Percentiles rank a stretch among this genome's conserved stretches.
phyloP scores from a whole-genome alignment of 2,888 invertebrate species.

The Pheosia gnoma region DNA sequence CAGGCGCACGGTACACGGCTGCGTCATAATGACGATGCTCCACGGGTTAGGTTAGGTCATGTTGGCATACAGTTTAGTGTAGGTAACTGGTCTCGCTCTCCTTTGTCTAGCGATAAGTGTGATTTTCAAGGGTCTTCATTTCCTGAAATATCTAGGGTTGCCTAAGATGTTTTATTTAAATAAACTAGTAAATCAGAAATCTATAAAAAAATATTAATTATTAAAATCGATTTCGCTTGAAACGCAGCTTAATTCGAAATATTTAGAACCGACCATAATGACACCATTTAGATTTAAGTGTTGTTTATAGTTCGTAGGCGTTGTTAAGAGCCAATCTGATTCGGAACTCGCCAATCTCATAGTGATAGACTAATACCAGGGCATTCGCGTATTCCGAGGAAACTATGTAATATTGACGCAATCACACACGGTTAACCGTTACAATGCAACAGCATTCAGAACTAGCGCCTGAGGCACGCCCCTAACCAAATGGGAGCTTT shows the following conservation, averaged over 20 bases:
- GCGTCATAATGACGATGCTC: slow-evolving; percentile 57
- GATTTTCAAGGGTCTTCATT: background rate
- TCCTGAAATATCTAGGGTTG: background rate
- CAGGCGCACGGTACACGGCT: slow-evolving; percentile 30
- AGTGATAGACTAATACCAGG: slow-evolving; percentile 45
- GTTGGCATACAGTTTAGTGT: slow-evolving; percentile 29
- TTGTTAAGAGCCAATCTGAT: slow-evolving; percentile 33
- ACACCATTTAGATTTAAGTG: slow-evolving; percentile 35
- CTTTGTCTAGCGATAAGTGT: background rate
- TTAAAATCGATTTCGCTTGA: slow-evolving; percentile 4
- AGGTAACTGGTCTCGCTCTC: slow-evolving; percentile 20
- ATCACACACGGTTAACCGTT: slow-evolving; percentile 62
- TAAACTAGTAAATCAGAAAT: background rate
- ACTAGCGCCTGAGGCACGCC: slow-evolving; percentile 55
- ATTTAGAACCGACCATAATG: slow-evolving; percentile 16
- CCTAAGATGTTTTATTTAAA: no score
- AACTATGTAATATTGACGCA: slow-evolving; percentile 57
- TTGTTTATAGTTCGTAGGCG: slow-evolving; percentile 21
- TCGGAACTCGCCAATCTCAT: slow-evolving; percentile 43
- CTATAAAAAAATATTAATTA: background rate
- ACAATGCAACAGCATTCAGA: slow-evolving; percentile 53
- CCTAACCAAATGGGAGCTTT: slow-evolving; percentile 55
- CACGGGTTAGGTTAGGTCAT: slow-evolving; percentile 63
- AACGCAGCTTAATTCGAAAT: background rate
- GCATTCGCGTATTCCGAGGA: slow-evolving; percentile 48